Evolutionary conservation across 2,888 invertebrate genomes (phyloP), one percentile per base, ranked within the genome.

Genomic region (Ormyrus nitidulus): DNA sequence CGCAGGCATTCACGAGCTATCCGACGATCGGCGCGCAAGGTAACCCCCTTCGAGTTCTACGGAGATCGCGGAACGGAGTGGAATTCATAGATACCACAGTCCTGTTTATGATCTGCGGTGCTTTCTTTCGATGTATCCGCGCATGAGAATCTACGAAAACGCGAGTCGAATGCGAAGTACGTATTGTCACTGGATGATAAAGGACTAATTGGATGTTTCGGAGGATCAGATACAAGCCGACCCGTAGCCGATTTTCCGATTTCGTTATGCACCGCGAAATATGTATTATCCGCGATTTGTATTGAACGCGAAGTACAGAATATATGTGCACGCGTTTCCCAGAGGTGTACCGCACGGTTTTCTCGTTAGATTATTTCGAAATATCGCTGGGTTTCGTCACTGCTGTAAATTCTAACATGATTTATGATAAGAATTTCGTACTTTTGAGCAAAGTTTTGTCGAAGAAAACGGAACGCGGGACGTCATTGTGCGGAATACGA

Each of bases 181-280:
- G 68, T 68, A 61, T 68, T 76, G 19, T 68, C 53, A 9, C 11
- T 48, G 8, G 8, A 8, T 53, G 62, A 68, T 68, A 68, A 68
- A 53, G 46, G 61, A 61, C 76, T 76, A 76, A 76, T 76, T 76
- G 76, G 76, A 53, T 11, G 54, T 49, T 68, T 46, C 49, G 8
- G 54, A n/a, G 49, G 34, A 34, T 58, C 56, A 65, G 66, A 68
- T 66, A 66, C 10, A 13, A 34, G 34, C 34, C 34, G 34, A 34
- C 34, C 4, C 34, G 34, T 34, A 34, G 34, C 4, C 34, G 6
- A 62, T 62, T 62, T 62, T 5, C 62, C 46, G 53, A 72, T 72
- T 51, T 72, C 53, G 44, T 44, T 7, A 49, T 34, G 3, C 34
- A 4, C 34, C 19, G 59, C 9, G 7, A 56, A 3, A 10, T 44